Evolutionary conservation across 2,113 vertebrate genomes (phyloP).

Genomic region (Eonycteris spelaea): DNA sequence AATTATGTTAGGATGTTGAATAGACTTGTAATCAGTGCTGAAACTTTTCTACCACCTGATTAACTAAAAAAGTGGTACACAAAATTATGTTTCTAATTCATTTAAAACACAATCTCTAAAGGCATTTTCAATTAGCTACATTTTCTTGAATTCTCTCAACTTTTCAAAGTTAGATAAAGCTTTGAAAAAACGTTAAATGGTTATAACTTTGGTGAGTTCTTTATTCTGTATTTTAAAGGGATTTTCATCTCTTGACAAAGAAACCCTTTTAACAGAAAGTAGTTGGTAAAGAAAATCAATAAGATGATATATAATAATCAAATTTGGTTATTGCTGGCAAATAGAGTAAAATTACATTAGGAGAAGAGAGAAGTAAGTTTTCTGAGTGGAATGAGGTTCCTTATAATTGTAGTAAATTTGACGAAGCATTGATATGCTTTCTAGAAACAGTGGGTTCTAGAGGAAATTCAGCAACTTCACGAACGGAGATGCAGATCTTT

Average conservation of each 20-base stretch:
- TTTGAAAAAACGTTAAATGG: conserved; percentile 20
- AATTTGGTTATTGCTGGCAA: not conserved
- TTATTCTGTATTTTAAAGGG: not conserved
- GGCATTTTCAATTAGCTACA: conserved; percentile 29
- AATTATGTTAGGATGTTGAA: conserved; percentile 39
- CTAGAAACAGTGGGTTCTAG: not conserved
- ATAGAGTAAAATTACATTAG: not conserved
- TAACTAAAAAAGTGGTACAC: conserved; percentile 17
- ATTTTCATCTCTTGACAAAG: not conserved
- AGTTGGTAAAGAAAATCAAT: not conserved
- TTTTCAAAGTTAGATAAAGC: conserved; percentile 31
- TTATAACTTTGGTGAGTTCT: not conserved
- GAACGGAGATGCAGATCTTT: not conserved
- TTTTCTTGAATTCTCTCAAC: conserved; percentile 35
- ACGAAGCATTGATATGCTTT: not conserved
- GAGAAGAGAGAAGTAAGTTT: not conserved
- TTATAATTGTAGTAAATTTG: not conserved
- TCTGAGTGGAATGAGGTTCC: not conserved
- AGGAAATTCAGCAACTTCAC: not conserved
- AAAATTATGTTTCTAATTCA: conserved; percentile 40
- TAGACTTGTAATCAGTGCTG: conserved; percentile 27
- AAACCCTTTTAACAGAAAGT: not conserved
- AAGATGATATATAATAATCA: not conserved
- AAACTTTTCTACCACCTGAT: conserved; percentile 56
- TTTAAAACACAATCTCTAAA: conserved; percentile 1